Evolutionary conservation across 2,888 invertebrate species (phyloP).

Genomic region (Sinodicranocentrus sp.): DNA sequence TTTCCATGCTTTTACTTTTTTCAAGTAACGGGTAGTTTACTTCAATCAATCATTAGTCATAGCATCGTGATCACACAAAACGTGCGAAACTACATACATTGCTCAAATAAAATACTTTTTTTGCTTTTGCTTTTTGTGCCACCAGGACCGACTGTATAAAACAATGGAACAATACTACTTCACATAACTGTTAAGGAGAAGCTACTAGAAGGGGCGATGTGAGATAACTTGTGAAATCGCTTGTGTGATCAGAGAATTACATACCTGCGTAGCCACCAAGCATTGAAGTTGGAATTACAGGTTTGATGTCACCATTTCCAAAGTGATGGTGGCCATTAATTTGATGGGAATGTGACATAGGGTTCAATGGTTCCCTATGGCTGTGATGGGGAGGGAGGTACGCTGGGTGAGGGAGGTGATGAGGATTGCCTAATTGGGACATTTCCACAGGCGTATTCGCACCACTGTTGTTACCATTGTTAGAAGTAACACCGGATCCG

Average conservation of each 20-base stretch:
- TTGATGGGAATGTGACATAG: constrained; percentile 76
- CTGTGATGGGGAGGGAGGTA: constrained; percentile 77
- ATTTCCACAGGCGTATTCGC: constrained; percentile 79
- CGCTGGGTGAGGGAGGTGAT: constrained; percentile 79
- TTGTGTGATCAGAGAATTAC: constrained; percentile 43
- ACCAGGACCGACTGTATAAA: constrained; percentile 46
- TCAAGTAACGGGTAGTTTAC: neutral
- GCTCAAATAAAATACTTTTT: neutral
- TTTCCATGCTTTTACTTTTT: constrained; percentile 11
- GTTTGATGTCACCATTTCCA: constrained; percentile 80
- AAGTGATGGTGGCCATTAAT: constrained; percentile 73
- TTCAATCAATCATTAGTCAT: constrained; percentile 43
- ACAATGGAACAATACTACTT: constrained; percentile 40
- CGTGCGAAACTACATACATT: neutral
- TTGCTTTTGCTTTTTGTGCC: constrained; percentile 77
- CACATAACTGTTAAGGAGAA: neutral
- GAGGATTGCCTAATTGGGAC: constrained; percentile 81
- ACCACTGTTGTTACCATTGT: constrained; percentile 71
- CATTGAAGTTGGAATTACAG: constrained; percentile 83
- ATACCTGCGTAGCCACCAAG: constrained; percentile 81
- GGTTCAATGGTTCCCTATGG: constrained; percentile 71
- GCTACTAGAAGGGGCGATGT: constrained; percentile 25
- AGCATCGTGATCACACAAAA: constrained; percentile 10
- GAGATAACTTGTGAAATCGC: constrained; percentile 9
- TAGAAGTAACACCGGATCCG: constrained; percentile 59